Base-by-base conservation (phyloP, 1,140 invertebrate genomes). In the Tetragonula clypearis region DNA sequence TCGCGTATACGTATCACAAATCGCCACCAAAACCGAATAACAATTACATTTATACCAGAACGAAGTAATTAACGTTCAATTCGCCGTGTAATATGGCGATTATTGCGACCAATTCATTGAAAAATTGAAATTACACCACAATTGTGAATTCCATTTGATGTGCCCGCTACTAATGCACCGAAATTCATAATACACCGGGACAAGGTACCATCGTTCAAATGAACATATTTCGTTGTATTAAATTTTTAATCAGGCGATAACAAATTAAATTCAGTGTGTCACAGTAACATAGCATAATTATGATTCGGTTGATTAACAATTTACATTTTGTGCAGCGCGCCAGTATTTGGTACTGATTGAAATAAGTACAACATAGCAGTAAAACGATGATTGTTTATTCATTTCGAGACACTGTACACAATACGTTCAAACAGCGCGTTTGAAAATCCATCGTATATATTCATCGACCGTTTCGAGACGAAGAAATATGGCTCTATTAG, bases 211-310 rank as follows among this genome's bases (percentile, higher is more conserved):
- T 78, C 35, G 19, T 41, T 55, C 60, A 76, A 76, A 65, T 17
- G 81, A 17, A 41, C 62, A 12, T 71, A 30, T 14, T 26, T 30
- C 49, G 55, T n/a, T 14, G 0, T 62, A 35, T n/a, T 84, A 30
- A 71, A 84, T 79, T 72, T 84, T 84, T 84, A 62, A 84, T 79
- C 60, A 23, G 30, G 56, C 19, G 75, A 23, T 82, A 77, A 82
- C 30, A 71, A 35, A 84, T 84, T 84, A 62, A 53, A 84, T 72
- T 72, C 56, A 8, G 1, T 23, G 30, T 17, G 26, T 56, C 53
- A 66, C 56, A 35, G 30, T 71, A 14, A 35, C 19, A 30, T 60
- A 49, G 60, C 49, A 79, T 79, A 30, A n/a, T 79, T 62, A 79
- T 23, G 35, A 11, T 78, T 26, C 15, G 15, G 26, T 19, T 60